phyloP scores from a whole-genome alignment of 2,113 vertebrate species.

The Pelodiscus sinensis region DNA sequence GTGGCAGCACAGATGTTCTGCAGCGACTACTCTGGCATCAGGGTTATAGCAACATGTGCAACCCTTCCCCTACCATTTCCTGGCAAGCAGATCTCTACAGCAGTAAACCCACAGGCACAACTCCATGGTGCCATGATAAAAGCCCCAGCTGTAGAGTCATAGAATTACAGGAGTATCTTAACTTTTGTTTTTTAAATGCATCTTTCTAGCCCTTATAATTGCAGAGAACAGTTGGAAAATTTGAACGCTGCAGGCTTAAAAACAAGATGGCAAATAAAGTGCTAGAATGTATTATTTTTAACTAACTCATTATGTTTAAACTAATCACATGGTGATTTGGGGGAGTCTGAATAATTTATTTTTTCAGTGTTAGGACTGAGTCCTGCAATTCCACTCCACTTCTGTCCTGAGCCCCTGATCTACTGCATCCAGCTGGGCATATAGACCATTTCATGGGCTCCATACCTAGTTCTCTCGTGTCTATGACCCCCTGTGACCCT shows the following conservation, averaged over 20 bases:
- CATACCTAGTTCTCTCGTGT: neutral
- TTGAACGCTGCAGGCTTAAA: accelerated
- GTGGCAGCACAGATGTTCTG: neutral
- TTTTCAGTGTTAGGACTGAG: neutral
- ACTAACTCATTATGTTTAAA: neutral
- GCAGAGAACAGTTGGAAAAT: accelerated
- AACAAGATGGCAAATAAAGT: neutral
- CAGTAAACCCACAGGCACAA: neutral
- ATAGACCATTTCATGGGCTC: neutral
- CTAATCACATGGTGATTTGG: neutral
- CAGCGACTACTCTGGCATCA: neutral
- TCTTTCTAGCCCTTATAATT: too few relatives aligned
- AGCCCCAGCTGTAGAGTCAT: neutral
- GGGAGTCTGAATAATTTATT: neutral
- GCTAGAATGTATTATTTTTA: neutral
- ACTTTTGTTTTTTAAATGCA: neutral
- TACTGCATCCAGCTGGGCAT: neutral
- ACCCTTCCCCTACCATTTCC: neutral
- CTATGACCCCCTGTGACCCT: neutral
- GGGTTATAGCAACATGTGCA: neutral
- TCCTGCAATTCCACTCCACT: neutral
- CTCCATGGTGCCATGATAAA: neutral
- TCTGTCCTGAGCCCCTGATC: accelerated
- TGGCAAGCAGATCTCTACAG: neutral
- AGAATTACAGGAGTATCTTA: neutral